Conservation (phyloP, 2,113 vertebrate genomes). For the Corythoichthys intestinalis region DNA sequence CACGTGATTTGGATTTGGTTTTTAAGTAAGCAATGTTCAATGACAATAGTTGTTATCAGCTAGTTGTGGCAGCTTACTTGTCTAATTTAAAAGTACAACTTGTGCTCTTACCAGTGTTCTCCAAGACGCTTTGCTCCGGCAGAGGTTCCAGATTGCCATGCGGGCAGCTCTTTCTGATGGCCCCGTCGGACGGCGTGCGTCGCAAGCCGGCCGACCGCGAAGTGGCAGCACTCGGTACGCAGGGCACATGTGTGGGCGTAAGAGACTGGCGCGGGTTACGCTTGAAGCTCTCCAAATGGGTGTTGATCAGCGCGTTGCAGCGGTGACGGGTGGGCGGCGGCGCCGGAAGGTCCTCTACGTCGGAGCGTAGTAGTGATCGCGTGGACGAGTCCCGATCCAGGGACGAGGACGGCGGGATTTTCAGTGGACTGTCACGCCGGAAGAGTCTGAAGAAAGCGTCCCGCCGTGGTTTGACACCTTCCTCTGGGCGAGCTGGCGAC, state of each 20-base stretch:
- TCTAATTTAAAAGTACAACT: too few relatives aligned
- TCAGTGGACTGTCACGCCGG: slow-evolving; percentile 81
- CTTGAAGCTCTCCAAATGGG: slow-evolving; percentile 92
- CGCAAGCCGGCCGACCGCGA: slow-evolving; percentile 70
- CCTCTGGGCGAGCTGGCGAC: slow-evolving; percentile 77
- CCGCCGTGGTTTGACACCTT: slow-evolving; percentile 81
- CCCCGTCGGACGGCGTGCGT: slow-evolving; percentile 92
- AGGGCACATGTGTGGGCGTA: slow-evolving; percentile 89
- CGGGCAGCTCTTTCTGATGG: slow-evolving; percentile 77
- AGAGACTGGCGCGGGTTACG: slow-evolving; percentile 89
- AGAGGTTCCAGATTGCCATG: slow-evolving; percentile 48
- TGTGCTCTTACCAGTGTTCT: slow-evolving; percentile 51
- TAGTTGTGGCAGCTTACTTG: too few relatives aligned
- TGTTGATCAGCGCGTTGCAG: slow-evolving; percentile 86
- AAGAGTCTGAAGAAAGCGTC: slow-evolving; percentile 92
- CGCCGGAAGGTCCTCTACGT: slow-evolving; percentile 88
- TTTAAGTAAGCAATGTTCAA: too few relatives aligned
- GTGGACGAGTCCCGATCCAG: slow-evolving; percentile 88
- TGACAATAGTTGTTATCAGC: too few relatives aligned
- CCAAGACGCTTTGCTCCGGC: slow-evolving; percentile 43
- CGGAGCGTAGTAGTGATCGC: slow-evolving; percentile 85
- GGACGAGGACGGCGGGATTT: slow-evolving; percentile 68
- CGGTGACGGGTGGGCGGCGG: slow-evolving; percentile 71
- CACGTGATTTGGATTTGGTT: too few relatives aligned
- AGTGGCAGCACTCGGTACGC: slow-evolving; percentile 59